Evolutionary conservation across 2,113 vertebrate genomes (phyloP).

Genomic region (Paradisaea rubra): DNA sequence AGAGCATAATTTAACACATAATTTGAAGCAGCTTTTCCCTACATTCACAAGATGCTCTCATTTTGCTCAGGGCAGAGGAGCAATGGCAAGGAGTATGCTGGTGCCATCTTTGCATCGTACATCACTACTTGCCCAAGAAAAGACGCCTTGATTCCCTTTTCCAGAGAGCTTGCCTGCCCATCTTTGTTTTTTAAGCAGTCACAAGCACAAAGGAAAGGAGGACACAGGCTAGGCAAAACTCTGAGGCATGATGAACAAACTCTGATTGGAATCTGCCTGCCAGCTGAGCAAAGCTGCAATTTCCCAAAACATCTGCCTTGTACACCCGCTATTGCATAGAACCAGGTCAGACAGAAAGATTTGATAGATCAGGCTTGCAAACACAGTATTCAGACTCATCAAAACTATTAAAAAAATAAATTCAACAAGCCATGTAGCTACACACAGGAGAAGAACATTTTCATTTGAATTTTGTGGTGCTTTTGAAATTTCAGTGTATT

Average conservation of each 20-base stretch:
- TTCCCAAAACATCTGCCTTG: not conserved
- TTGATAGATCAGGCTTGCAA: not conserved
- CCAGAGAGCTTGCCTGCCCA: not conserved
- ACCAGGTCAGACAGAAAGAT: not conserved
- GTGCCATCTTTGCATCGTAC: not conserved
- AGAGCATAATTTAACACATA: constrained; percentile 30
- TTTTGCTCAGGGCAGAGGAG: not conserved
- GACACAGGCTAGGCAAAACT: not conserved
- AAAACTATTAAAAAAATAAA: not conserved
- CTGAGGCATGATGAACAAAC: not conserved
- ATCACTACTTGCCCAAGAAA: not conserved
- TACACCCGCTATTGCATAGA: not conserved
- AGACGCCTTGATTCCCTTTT: not conserved
- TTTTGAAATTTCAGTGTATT: not conserved
- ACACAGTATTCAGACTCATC: not conserved
- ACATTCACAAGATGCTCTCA: not conserved
- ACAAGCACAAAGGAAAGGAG: not conserved
- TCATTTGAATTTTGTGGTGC: not conserved
- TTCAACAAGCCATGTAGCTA: not conserved
- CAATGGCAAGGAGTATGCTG: not conserved
- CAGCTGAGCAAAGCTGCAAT: not conserved
- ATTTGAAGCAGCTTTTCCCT: constrained; percentile 6
- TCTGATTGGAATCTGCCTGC: not conserved
- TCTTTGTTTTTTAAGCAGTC: not conserved
- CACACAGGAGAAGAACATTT: not conserved